phyloP scores from a whole-genome alignment of 2,888 invertebrate genomes.

The Drosophila prolongata region DNA sequence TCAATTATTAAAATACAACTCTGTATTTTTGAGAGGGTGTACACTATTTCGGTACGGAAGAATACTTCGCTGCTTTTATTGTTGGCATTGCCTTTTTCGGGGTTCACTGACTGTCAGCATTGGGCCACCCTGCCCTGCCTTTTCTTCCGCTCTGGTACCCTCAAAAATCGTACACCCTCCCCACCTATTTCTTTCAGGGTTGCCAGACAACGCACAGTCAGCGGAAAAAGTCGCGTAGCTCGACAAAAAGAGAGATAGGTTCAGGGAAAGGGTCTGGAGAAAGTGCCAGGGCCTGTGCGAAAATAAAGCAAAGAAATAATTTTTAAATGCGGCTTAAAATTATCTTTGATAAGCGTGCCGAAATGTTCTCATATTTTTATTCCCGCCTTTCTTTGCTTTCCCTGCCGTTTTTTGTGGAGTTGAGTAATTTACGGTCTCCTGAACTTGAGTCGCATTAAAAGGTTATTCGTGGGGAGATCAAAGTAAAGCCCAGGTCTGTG shows the following conservation, averaged over 20 bases:
- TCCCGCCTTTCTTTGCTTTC: neutral
- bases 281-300: conserved; percentile 9
- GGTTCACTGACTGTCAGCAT: conserved; percentile 63
- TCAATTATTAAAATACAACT: no score
- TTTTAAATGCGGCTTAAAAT: conserved; percentile 78
- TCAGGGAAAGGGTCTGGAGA: neutral
- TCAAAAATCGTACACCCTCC: neutral
- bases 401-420: conserved; percentile 21
- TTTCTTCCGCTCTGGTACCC: neutral
- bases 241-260: conserved; percentile 43
- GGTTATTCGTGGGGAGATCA: conserved; percentile 63
- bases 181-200: conserved; percentile 37
- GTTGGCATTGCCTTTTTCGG: conserved; percentile 27
- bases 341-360: conserved; percentile 74
- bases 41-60: neutral
- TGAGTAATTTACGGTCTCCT: conserved; percentile 69
- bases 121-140: conserved; percentile 35
- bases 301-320: conserved; percentile 64
- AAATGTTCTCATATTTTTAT: conserved; percentile 52
- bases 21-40: conserved; percentile 1
- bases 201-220: conserved; percentile 77
- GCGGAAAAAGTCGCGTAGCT: conserved; percentile 56
- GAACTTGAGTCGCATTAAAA: conserved; percentile 55
- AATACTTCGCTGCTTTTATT: neutral
- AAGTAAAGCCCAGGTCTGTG: conserved; percentile 54